A percentile compares a stretch with the other conserved stretches of the same genome.
phyloP scores from a whole-genome alignment of 2,888 invertebrate species.

The Cryptocephalus primarius region DNA sequence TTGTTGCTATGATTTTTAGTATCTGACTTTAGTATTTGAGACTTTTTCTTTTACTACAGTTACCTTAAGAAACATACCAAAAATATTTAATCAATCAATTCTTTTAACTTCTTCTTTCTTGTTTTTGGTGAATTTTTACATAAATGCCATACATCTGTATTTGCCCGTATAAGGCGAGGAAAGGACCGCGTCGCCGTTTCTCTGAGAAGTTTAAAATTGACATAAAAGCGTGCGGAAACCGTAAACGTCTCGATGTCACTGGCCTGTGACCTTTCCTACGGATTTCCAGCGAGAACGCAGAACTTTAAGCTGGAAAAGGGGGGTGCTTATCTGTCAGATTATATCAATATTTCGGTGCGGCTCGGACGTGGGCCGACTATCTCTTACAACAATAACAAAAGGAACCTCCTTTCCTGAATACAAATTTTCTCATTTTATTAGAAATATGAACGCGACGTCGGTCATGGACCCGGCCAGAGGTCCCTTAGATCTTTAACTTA shows the following conservation, averaged over 20 bases:
- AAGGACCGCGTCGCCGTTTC: too few relatives aligned
- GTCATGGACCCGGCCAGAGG: conserved; percentile 18
- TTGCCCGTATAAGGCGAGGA: too few relatives aligned
- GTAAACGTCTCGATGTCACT: not conserved
- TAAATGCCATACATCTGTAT: too few relatives aligned
- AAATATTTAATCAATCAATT: too few relatives aligned
- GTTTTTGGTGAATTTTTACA: too few relatives aligned
- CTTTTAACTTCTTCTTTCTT: too few relatives aligned
- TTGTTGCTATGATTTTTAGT: too few relatives aligned
- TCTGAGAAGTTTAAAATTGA: too few relatives aligned
- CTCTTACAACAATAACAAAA: conserved; percentile 26
- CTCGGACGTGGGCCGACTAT: conserved; percentile 33
- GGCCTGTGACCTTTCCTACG: not conserved
- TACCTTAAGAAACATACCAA: too few relatives aligned
- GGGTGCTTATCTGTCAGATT: conserved; percentile 32
- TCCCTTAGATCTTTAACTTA: too few relatives aligned
- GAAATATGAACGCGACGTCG: conserved; percentile 23
- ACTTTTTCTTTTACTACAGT: too few relatives aligned
- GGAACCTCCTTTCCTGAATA: conserved; percentile 28
- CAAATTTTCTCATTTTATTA: conserved; percentile 33
- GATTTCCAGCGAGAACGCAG: not conserved
- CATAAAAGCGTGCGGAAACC: not conserved
- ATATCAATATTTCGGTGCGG: conserved; percentile 33
- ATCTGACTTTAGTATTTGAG: too few relatives aligned
- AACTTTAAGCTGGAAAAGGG: conserved; percentile 2